These are phyloP conservation scores for Oxytorus armatus DNA, from an alignment of 2,888 invertebrate species.

Conservation along the genomic window DNA sequence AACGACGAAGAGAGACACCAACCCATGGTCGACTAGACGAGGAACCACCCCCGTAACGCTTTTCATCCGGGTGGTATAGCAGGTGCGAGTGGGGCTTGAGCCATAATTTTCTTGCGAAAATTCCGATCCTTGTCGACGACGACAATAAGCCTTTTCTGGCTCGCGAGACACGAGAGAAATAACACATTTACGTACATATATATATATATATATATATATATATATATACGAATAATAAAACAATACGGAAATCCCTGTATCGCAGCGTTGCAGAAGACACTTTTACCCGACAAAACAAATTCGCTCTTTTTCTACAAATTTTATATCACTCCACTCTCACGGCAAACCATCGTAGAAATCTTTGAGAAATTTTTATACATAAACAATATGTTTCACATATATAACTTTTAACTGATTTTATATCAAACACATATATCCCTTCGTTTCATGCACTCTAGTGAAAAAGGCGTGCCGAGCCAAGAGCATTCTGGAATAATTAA, in stretches of 20 bases:
- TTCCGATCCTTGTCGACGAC: conserved; percentile 44
- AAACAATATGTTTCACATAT: too few species aligned
- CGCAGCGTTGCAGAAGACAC: neutral
- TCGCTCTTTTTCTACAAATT: neutral
- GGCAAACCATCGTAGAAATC: too few species aligned
- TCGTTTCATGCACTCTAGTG: too few species aligned
- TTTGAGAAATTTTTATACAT: too few species aligned
- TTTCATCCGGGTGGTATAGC: conserved; percentile 42
- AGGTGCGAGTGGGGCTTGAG: conserved; percentile 49
- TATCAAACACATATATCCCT: too few species aligned
- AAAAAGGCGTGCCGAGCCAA: too few species aligned
- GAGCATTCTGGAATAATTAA: too few species aligned
- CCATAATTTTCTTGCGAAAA: conserved; percentile 57
- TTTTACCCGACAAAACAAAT: conserved; percentile 4
- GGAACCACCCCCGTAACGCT: conserved; percentile 15
- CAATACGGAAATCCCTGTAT: too few species aligned
- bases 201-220: neutral
- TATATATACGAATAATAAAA: conserved; percentile 13
- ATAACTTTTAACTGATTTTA: too few species aligned
- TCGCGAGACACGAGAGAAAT: neutral
- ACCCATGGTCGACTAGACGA: neutral
- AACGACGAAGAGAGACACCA: conserved; percentile 5
- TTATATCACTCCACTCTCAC: too few species aligned
- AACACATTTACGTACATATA: too few species aligned
- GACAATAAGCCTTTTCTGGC: conserved; percentile 36